Evolutionary conservation across 1,140 invertebrate genomes (phyloP).

Genomic region (Caenorhabditis remanei): DNA sequence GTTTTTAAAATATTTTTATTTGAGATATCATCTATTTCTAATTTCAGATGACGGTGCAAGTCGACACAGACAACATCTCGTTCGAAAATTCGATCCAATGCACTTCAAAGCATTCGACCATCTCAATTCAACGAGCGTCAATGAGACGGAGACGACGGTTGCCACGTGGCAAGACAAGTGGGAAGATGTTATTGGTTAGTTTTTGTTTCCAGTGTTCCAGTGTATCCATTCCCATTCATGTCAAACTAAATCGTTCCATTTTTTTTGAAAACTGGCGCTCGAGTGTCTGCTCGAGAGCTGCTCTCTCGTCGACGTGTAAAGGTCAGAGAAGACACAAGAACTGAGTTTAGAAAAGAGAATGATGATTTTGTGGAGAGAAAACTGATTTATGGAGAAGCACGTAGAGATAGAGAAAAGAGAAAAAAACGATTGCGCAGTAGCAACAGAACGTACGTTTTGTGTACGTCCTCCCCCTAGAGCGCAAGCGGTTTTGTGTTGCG

Average conservation of each 20-base stretch:
- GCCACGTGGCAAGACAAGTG: conserved; percentile 39
- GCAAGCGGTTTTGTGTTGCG: conserved; percentile 43
- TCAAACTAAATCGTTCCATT: neutral
- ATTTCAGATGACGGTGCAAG: conserved; percentile 21
- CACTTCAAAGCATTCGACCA: conserved; percentile 44
- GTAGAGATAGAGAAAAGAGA: neutral
- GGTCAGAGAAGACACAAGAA: conserved; percentile 52
- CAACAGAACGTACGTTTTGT: conserved; percentile 45
- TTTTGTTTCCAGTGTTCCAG: neutral
- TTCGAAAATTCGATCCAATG: conserved; percentile 32
- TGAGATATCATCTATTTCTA: neutral
- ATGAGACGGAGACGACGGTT: conserved; percentile 17
- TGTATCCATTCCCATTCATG: neutral
- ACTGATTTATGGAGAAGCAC: conserved; percentile 50
- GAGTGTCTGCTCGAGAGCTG: conserved; percentile 49
- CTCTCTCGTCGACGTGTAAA: conserved; percentile 34
- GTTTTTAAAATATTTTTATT: neutral
- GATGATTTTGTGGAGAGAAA: conserved; percentile 21
- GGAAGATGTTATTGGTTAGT: conserved; percentile 42
- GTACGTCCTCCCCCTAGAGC: neutral
- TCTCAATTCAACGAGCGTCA: conserved; percentile 27
- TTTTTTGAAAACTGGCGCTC: conserved; percentile 42
- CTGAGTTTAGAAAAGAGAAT: neutral
- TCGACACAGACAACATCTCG: conserved; percentile 53
- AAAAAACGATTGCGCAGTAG: conserved; percentile 16